Conservation (phyloP, 2,113 vertebrate species). For the Pogonocichla stellata region DNA sequence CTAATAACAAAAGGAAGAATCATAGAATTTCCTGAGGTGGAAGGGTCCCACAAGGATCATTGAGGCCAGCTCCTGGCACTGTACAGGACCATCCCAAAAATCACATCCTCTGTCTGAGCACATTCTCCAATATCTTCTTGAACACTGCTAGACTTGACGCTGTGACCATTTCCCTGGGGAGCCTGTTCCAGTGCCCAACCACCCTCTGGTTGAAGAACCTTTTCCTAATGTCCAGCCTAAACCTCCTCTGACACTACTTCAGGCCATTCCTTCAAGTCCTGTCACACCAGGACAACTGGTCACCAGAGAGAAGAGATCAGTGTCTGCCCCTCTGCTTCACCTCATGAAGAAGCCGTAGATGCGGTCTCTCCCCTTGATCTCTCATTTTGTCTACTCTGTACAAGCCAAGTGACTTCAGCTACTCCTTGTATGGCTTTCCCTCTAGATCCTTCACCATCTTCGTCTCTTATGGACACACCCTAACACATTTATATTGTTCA, state of each 20-base stretch:
- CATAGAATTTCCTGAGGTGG: not conserved
- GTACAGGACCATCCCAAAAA: not conserved
- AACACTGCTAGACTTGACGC: not conserved
- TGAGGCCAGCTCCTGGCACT: not conserved
- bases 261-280: accelerated
- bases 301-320: not conserved
- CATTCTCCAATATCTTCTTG: not conserved
- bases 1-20: not conserved
- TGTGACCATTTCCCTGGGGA: not conserved
- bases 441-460: not conserved
- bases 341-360: accelerated
- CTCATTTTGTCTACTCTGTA: not conserved
- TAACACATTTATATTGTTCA: not conserved
- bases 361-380: not conserved
- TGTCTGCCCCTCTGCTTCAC: not conserved
- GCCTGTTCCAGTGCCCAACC: accelerated
- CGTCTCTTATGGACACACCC: not conserved
- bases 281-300: no score
- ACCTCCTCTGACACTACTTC: not conserved
- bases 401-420: not conserved
- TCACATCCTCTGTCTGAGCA: not conserved
- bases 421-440: not conserved
- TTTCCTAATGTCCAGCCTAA: not conserved
- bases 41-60: not conserved
- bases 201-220: not conserved